Conservation (phyloP, 2,113 vertebrate genomes). For the Pholis gunnellus region DNA sequence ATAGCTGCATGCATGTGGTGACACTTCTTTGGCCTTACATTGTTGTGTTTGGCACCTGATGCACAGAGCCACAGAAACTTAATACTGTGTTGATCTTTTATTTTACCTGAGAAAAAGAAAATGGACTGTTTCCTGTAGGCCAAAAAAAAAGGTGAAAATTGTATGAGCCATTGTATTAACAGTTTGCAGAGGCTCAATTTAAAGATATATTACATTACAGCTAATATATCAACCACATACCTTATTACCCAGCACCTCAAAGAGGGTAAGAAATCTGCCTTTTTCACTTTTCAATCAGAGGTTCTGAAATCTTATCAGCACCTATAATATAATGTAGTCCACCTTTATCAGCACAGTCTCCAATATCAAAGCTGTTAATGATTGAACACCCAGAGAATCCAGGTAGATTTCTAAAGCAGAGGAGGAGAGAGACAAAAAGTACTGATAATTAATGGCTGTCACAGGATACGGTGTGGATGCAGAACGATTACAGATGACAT, state of each 20-base stretch:
- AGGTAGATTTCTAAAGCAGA: slow-evolving; percentile 63
- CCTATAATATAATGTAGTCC: slow-evolving; percentile 27
- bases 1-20: slow-evolving; percentile 1
- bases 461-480: slow-evolving; percentile 70
- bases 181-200: slow-evolving; percentile 43
- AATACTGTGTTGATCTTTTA: slow-evolving; percentile 60
- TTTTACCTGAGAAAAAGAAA: slow-evolving; percentile 51
- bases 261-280: slow-evolving; percentile 19
- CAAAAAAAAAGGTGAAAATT: slow-evolving; percentile 11
- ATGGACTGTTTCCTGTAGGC: slow-evolving; percentile 38
- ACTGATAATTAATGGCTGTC: slow-evolving; percentile 83
- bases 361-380: slow-evolving; percentile 63
- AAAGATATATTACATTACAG: slow-evolving; percentile 32
- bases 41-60: slow-evolving; percentile 68
- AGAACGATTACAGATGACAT: slow-evolving; percentile 82
- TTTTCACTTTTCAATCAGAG: slow-evolving; percentile 19
- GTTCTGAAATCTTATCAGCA: slow-evolving; percentile 46
- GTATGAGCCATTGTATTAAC: slow-evolving; percentile 40
- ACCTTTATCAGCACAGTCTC: slow-evolving; percentile 49
- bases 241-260: slow-evolving; percentile 37
- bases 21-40: slow-evolving; percentile 17
- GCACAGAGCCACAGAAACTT: slow-evolving; percentile 48
- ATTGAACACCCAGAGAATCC: slow-evolving; percentile 58
- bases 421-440: slow-evolving; percentile 64
- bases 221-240: slow-evolving; percentile 44